phyloP scores from a whole-genome alignment of 2,113 vertebrate species.

The Syrmaticus mikado region DNA sequence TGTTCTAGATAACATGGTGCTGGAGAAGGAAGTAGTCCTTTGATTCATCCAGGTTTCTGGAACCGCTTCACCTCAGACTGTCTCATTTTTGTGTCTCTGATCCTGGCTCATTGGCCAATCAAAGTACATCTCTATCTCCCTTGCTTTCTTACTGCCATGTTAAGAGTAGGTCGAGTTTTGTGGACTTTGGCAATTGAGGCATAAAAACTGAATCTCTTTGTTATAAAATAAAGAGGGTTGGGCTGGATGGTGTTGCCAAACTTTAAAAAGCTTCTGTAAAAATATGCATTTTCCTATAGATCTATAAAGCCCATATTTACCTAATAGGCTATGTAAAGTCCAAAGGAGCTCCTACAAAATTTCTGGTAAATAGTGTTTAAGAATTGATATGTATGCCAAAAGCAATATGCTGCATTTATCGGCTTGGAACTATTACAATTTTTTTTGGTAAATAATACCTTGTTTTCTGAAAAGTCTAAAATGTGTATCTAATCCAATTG shows the following conservation, averaged over 20 bases:
- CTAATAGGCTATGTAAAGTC: not conserved
- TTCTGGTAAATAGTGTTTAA: slow-evolving; percentile 41
- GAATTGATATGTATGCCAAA: slow-evolving; percentile 15
- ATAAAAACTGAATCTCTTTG: not conserved
- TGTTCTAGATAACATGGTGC: not conserved
- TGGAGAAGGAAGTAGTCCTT: not conserved
- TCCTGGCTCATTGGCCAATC: not conserved
- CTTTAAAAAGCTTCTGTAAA: not conserved
- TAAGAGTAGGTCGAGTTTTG: not conserved
- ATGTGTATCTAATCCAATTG: slow-evolving; percentile 40
- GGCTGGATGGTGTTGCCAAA: not conserved
- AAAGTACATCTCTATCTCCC: not conserved
- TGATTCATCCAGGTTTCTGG: not conserved
- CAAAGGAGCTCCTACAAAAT: not conserved
- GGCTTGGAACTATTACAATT: slow-evolving; percentile 27
- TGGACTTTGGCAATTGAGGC: not conserved
- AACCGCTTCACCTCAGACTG: not conserved
- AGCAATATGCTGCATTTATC: slow-evolving; percentile 39
- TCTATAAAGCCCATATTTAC: slow-evolving; percentile 16
- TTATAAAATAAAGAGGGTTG: not conserved
- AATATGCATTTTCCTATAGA: not conserved
- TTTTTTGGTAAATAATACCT: slow-evolving; percentile 50
- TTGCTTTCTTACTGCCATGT: not conserved
- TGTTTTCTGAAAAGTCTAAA: slow-evolving; percentile 44
- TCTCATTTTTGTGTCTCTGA: not conserved